Conservation (phyloP, 2,797 vertebrate species). For the Enoplosus armatus region DNA sequence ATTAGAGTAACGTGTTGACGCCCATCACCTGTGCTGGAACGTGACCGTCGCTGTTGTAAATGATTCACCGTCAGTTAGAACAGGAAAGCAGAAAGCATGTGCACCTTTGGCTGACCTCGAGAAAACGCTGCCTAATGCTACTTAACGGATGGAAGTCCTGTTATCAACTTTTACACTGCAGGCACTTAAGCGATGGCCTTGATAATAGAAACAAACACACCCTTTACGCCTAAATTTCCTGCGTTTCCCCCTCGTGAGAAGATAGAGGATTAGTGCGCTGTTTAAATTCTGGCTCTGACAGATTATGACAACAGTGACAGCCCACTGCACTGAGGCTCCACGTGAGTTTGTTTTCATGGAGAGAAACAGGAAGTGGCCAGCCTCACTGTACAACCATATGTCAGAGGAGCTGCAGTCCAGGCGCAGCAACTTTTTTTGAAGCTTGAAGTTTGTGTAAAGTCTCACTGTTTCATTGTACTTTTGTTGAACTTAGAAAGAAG, state of each 20-base stretch:
- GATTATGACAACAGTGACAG: slow-evolving; percentile 46
- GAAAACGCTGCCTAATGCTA: slow-evolving; percentile 50
- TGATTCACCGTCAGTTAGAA: slow-evolving; percentile 73
- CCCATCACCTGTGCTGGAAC: slow-evolving; percentile 81
- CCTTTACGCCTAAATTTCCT: neutral
- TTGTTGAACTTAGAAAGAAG: neutral
- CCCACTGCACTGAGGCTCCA: slow-evolving; percentile 71
- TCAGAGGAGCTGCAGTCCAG: slow-evolving; percentile 8
- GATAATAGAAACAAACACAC: slow-evolving; percentile 32
- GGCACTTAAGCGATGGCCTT: neutral
- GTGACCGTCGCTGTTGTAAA: slow-evolving; percentile 79
- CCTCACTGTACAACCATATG: slow-evolving; percentile 33
- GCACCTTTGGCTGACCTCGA: slow-evolving; percentile 71
- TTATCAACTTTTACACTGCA: slow-evolving; percentile 50
- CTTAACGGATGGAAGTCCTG: slow-evolving; percentile 49
- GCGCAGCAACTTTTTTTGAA: slow-evolving; percentile 14
- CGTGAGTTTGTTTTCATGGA: slow-evolving; percentile 87
- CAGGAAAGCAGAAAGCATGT: slow-evolving; percentile 49
- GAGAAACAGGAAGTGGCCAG: slow-evolving; percentile 77
- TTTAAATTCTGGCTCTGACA: slow-evolving; percentile 17
- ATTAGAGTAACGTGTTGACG: slow-evolving; percentile 39
- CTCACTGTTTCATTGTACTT: neutral
- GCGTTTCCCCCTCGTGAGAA: neutral
- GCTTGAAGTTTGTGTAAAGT: neutral
- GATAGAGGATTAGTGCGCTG: neutral